A percentile compares a stretch with the other conserved stretches of the same genome.
Evolutionary conservation across 2,113 vertebrate genomes (phyloP).

Genomic region (Atrichornis clamosus): DNA sequence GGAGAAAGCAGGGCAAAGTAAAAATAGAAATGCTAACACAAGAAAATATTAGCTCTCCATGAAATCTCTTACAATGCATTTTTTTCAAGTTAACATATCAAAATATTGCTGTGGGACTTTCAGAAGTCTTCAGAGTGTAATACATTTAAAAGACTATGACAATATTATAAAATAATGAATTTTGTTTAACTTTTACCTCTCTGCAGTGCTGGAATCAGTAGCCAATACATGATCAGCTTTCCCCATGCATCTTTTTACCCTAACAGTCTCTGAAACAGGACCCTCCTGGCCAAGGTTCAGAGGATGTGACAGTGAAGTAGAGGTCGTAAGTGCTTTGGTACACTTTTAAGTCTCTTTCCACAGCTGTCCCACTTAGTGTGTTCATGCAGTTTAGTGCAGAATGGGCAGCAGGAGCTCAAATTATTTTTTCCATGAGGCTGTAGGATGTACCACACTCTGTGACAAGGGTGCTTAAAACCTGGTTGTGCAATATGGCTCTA

Average conservation of each 20-base stretch:
- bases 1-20: neutral
- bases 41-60: neutral
- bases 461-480: neutral
- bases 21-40: conserved; percentile 22
- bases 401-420: neutral
- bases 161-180: neutral
- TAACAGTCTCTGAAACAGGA: neutral
- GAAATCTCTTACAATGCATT: neutral
- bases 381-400: neutral
- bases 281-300: neutral
- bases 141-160: neutral
- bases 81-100: neutral
- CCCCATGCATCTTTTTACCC: neutral
- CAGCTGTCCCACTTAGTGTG: neutral
- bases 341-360: neutral
- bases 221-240: neutral
- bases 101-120: neutral
- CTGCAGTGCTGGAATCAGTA: neutral
- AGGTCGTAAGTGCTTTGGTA: neutral
- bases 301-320: neutral
- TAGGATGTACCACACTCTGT: neutral
- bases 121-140: neutral
- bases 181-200: neutral
- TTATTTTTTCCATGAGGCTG: neutral
- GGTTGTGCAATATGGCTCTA: neutral